Conservation (phyloP, 1,140 invertebrate species). For the Zelostemma sp. region DNA sequence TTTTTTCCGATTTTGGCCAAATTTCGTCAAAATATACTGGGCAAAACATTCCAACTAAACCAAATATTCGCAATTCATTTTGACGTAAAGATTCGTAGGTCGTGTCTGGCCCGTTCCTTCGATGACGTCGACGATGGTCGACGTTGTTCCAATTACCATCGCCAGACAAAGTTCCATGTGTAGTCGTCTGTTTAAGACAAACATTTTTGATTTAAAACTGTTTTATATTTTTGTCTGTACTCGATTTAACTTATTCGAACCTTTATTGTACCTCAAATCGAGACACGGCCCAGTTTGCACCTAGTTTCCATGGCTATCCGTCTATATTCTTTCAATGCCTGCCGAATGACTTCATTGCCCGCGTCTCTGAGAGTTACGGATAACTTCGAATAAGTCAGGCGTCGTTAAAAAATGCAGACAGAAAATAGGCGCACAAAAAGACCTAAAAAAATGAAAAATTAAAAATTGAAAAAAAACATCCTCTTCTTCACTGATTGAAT, state of each 20-base stretch:
- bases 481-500: too few species aligned
- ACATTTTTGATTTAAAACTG: too few species aligned
- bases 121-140: conserved; percentile 90
- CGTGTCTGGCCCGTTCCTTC: conserved; percentile 97
- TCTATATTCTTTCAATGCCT: conserved; percentile 76
- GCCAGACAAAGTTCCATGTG: conserved; percentile 79
- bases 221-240: too few species aligned
- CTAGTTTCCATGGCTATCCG: conserved; percentile 88
- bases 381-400: conserved; percentile 91
- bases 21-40: too few species aligned
- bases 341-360: conserved; percentile 75
- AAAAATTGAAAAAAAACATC: too few species aligned
- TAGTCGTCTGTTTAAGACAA: conserved; percentile 70
- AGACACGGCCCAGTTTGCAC: conserved; percentile 95
- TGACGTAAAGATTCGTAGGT: conserved; percentile 93
- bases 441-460: conserved; percentile 72
- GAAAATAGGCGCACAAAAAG: conserved; percentile 92
- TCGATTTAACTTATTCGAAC: too few species aligned
- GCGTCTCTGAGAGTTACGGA: conserved; percentile 81
- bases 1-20: too few species aligned
- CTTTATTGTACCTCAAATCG: conserved; percentile 96
- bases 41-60: conserved; percentile 92
- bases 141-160: conserved; percentile 81
- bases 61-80: conserved; percentile 90
- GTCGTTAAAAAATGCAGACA: conserved; percentile 95